Evolutionary conservation across 2,797 vertebrate species (phyloP), one percentile per base, ranked within the genome.

Genomic region (Notolabrus celidotus): DNA sequence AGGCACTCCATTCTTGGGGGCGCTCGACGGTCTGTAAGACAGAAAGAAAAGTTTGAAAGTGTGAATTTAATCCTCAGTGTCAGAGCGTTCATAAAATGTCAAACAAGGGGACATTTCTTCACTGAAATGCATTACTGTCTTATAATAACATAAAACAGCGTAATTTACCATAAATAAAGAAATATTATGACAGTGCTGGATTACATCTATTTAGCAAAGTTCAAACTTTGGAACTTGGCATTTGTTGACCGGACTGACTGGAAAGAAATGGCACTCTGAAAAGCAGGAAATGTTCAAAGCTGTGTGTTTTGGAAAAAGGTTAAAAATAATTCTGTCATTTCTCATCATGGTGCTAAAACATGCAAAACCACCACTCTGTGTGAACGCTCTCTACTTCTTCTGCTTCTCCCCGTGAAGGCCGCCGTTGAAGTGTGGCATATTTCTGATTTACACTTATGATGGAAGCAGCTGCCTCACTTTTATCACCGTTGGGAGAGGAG

Each of bases 1-100:
- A 29, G 91, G 85, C 38, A 88, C 69, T 38, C 83, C 91, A 66
- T 95, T 93, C 83, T 95, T 96, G 12, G 89, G 51, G 66, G 67
- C 55, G 78, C 83, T 70, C 50, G 95, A 80, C 58, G 94, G 88
- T 92, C 98, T 99, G 90, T 17, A 93, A 67, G 79, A 54, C 36
- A 88, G 49, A 90, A 64, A 69, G 54, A 56, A 29, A 10, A 47
- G 31, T 2, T 62, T 77, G 20, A 70, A 69, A 53, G n/a, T n/a
- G n/a, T n/a, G n/a, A n/a, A n/a, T n/a, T n/a, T n/a, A n/a, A n/a
- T n/a, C n/a, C n/a, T n/a, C n/a, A n/a, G n/a, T n/a, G n/a, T n/a
- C n/a, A n/a, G n/a, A n/a, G n/a, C n/a, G n/a, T n/a, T n/a, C n/a
- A n/a, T n/a, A 27, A 27, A 27, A 27, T 3, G 27, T 3, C 3